These are phyloP conservation scores for Chaunax sp. DNA, from an alignment of 2,797 vertebrate species.

Conservation along the genomic window DNA sequence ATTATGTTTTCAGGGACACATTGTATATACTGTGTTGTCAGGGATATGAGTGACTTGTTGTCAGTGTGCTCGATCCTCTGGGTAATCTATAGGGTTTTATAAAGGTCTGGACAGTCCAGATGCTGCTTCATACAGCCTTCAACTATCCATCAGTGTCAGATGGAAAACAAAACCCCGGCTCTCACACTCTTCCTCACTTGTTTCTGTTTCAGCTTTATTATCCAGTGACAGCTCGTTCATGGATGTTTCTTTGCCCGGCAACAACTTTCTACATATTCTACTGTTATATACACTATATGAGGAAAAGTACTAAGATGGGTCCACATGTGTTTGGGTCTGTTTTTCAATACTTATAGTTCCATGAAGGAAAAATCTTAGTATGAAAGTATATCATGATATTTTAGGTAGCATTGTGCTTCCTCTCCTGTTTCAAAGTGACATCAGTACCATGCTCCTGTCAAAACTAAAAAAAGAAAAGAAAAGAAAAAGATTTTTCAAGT, in stretches of 20 bases:
- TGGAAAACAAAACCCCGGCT: conserved; percentile 58
- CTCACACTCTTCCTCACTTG: conserved; percentile 11
- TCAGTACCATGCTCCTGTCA: too few species aligned
- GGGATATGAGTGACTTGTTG: conserved; percentile 21
- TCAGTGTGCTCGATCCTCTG: conserved; percentile 44
- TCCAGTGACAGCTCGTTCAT: conserved; percentile 20
- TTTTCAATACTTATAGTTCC: too few species aligned
- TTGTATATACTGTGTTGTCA: conserved; percentile 6
- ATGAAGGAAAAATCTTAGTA: too few species aligned
- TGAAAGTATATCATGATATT: too few species aligned
- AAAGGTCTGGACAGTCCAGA: conserved; percentile 64
- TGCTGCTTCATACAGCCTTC: conserved; percentile 54
- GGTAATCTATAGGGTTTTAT: conserved; percentile 62
- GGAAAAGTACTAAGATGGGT: too few species aligned
- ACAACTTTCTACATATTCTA: conserved; percentile 5
- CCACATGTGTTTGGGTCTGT: too few species aligned
- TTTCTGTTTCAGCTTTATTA: conserved; percentile 33
- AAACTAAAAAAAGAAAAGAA: too few species aligned
- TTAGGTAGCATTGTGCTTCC: too few species aligned
- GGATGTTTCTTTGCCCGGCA: conserved; percentile 19
- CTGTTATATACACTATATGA: too few species aligned
- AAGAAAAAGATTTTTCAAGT: neutral
- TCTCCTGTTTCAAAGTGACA: conserved; percentile 1
- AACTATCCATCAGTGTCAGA: conserved; percentile 65
- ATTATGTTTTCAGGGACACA: too few species aligned